A percentile compares a stretch with the other conserved stretches of the same genome.
Conservation (phyloP, 2,113 vertebrate genomes). For the Oryzias curvinotus region DNA sequence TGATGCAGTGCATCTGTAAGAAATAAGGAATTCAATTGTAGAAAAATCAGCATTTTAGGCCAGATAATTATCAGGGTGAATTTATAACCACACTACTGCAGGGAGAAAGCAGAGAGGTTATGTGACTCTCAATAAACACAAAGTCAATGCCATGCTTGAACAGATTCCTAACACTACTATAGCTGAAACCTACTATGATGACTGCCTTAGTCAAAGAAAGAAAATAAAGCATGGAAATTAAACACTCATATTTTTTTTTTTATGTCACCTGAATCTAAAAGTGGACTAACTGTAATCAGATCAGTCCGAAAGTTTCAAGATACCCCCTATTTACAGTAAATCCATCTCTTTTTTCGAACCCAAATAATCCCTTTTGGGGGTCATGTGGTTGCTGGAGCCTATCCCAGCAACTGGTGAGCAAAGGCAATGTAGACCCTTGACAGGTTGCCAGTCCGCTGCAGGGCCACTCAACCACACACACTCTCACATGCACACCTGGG, state of each 20-base stretch:
- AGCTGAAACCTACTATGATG: conserved; percentile 27
- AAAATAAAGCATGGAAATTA: neutral
- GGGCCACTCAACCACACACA: too few species aligned
- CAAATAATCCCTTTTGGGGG: too few species aligned
- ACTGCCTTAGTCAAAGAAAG: neutral
- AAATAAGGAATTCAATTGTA: conserved; percentile 70
- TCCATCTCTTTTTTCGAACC: too few species aligned
- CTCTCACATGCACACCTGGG: too few species aligned
- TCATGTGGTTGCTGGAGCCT: too few species aligned
- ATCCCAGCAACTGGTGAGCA: too few species aligned
- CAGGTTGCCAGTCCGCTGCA: too few species aligned
- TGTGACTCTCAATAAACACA: conserved; percentile 60
- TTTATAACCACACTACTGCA: conserved; percentile 53
- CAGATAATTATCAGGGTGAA: conserved; percentile 68
- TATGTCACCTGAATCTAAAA: too few species aligned
- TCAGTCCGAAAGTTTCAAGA: too few species aligned
- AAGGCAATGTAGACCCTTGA: too few species aligned
- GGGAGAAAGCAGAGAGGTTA: conserved; percentile 52
- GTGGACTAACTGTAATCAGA: too few species aligned
- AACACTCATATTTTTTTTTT: neutral
- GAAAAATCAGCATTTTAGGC: conserved; percentile 62
- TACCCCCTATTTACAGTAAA: too few species aligned
- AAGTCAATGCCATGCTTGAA: conserved; percentile 53
- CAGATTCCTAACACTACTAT: conserved; percentile 42
- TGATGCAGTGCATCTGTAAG: conserved; percentile 69